Evolutionary conservation across 2,797 vertebrate species (phyloP).

Genomic region (Meriones psammophilus): DNA sequence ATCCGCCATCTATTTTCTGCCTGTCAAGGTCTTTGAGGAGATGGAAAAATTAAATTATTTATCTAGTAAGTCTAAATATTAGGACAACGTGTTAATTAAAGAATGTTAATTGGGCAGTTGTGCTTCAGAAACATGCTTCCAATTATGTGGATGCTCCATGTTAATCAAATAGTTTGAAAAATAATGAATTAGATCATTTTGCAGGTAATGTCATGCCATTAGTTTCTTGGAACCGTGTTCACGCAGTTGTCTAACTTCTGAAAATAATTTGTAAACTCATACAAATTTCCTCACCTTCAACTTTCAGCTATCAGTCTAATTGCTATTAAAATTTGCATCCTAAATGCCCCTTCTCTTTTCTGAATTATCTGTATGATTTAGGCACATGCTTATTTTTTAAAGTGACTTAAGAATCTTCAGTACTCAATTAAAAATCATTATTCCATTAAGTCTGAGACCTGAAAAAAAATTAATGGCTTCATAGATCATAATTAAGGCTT

Average conservation of each 20-base stretch:
- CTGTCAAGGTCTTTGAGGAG: slow-evolving; percentile 66
- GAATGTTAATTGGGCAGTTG: slow-evolving; percentile 57
- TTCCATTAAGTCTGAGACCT: slow-evolving; percentile 87
- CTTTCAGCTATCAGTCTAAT: not conserved
- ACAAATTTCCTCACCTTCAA: slow-evolving; percentile 23
- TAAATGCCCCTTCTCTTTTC: slow-evolving; percentile 69
- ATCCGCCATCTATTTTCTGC: slow-evolving; percentile 59
- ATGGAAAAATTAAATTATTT: slow-evolving; percentile 71
- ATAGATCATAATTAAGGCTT: slow-evolving; percentile 88
- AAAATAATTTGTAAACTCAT: slow-evolving; percentile 39
- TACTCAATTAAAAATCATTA: slow-evolving; percentile 88
- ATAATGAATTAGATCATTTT: slow-evolving; percentile 69
- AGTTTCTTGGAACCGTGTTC: not conserved
- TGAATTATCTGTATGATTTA: slow-evolving; percentile 79
- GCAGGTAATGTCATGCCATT: slow-evolving; percentile 32
- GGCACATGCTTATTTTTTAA: slow-evolving; percentile 83
- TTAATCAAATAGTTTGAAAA: slow-evolving; percentile 75
- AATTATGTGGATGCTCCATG: slow-evolving; percentile 57
- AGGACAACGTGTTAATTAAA: slow-evolving; percentile 76
- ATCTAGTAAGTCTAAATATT: slow-evolving; percentile 72
- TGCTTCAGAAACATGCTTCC: slow-evolving; percentile 58
- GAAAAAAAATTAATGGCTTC: slow-evolving; percentile 85
- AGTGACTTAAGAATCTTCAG: slow-evolving; percentile 85
- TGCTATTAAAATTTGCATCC: not conserved
- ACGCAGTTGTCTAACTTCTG: not conserved